phyloP scores from a whole-genome alignment of 2,888 invertebrate genomes.

The Pocota personata region DNA sequence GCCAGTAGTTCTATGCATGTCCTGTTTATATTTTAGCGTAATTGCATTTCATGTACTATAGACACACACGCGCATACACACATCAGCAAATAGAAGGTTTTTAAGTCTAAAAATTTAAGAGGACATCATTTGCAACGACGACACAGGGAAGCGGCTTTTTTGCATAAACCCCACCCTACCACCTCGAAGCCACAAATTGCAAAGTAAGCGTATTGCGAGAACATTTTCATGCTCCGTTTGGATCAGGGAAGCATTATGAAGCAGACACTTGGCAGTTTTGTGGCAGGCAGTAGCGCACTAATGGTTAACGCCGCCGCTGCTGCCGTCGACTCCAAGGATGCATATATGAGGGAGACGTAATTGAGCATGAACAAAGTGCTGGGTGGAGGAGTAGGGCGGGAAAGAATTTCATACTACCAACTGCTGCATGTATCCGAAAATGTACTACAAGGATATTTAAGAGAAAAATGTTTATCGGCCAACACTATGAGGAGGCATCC shows the following conservation, averaged over 20 bases:
- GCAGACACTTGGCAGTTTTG: conserved; percentile 65
- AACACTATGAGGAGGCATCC: conserved; percentile 45
- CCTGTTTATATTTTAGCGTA: conserved; percentile 46
- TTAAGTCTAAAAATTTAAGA: conserved; percentile 35
- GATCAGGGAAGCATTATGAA: conserved; percentile 60
- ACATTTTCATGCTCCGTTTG: conserved; percentile 65
- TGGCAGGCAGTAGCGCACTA: conserved; percentile 63
- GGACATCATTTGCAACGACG: conserved; percentile 23
- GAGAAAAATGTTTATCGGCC: conserved; percentile 62
- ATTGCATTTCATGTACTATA: conserved; percentile 45
- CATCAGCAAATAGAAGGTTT: not conserved
- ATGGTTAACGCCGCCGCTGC: conserved; percentile 30
- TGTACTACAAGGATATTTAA: conserved; percentile 63
- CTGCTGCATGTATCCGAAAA: conserved; percentile 51
- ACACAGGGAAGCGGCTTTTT: conserved; percentile 5
- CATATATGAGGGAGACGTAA: conserved; percentile 40
- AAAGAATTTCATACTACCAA: too few relatives aligned
- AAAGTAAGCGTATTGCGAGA: conserved; percentile 67
- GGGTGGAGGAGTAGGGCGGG: not conserved
- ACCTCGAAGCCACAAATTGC: conserved; percentile 54
- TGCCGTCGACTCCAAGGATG: conserved; percentile 35
- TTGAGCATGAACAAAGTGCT: conserved; percentile 51
- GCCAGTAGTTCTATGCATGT: not conserved
- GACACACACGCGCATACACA: not conserved
- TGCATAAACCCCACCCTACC: not conserved